A percentile compares a stretch with the other conserved stretches of the same genome.
phyloP scores from a whole-genome alignment of 2,888 invertebrate species.

The Eristalinus sepulchralis region DNA sequence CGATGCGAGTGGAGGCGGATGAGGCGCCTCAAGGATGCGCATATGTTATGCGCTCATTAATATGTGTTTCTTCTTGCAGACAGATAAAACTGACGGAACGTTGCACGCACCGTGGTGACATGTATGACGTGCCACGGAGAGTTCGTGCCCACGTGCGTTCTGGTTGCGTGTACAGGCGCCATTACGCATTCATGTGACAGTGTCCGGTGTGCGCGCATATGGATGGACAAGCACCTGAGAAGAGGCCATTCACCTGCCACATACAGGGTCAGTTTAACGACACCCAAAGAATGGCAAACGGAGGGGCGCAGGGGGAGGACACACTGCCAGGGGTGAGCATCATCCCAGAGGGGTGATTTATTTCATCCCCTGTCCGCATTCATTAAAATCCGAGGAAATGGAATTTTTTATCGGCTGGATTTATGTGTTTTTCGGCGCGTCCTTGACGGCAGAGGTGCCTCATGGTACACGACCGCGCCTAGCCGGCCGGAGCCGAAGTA shows the following conservation, averaged over 20 bases:
- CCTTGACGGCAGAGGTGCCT: neutral
- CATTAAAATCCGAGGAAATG: constrained; percentile 55
- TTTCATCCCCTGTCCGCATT: constrained; percentile 45
- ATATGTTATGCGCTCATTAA: constrained; percentile 32
- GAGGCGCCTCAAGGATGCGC: constrained; percentile 15
- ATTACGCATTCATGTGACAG: constrained; percentile 49
- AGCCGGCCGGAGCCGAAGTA: neutral
- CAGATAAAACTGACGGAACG: constrained; percentile 49
- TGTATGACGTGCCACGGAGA: constrained; percentile 42
- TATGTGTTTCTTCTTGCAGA: constrained; percentile 51
- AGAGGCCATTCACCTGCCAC: constrained; percentile 43
- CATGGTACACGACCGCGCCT: neutral
- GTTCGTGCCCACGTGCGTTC: constrained; percentile 21
- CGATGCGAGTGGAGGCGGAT: neutral
- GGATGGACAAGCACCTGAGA: constrained; percentile 13
- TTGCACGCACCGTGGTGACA: constrained; percentile 24
- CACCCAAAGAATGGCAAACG: constrained; percentile 2
- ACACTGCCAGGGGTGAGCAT: constrained; percentile 8
- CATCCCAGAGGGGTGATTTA: constrained; percentile 46
- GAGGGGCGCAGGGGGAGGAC: neutral
- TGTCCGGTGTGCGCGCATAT: neutral
- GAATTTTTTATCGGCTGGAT: constrained; percentile 52
- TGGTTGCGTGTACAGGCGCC: constrained; percentile 37
- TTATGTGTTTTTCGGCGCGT: constrained; percentile 25
- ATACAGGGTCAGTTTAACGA: constrained; percentile 30